Base-by-base conservation (phyloP, 2,797 vertebrate species). In the Loris lydekkerianus region DNA sequence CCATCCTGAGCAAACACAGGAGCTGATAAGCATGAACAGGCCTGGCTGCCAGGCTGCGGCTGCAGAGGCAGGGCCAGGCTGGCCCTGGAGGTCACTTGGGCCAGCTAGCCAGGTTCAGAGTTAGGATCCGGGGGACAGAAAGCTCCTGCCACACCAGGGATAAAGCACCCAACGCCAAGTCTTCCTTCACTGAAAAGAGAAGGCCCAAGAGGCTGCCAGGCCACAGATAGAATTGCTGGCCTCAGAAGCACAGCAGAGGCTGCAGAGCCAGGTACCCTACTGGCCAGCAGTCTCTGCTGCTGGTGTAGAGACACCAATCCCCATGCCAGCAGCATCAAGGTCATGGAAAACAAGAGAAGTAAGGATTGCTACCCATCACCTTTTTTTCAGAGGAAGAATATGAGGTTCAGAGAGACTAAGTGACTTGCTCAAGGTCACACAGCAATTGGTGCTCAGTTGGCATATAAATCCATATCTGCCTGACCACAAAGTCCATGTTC, bases 1-100 rank as follows among this genome's bases (percentile, higher is more conserved):
- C 96, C 82, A 96, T 89, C 93, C 97, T 98, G 98, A 97, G 97
- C 98, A 98, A 98, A 98, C 98, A 98, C 56, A 75, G 95, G 56
- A 60, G 72, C 97, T 98, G 98, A 99, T 98, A 98, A 99, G 98
- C 82, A 0, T 1, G 2, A 65, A 91, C 43, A 34, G 80, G 53
- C 40, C 93, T 37, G 29, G 83, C 93, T 75, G 76, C 91, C 96
- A 93, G 40, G 80, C 77, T 81, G 13, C 27, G 63, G 56, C 46
- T 18, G 3, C 34, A 1, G 63, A 89, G 78, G 10, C 70, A 76
- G 67, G 43, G 53, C 70, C 63, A 40, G 73, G 72, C 46, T 53
- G 34, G 70, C 72, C 69, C 83, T 29, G 25, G 56, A 86, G 73
- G 61, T 89, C 82, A 60, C 58, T 65, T 61, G 10, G 63, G 84